A percentile compares a stretch with the other conserved stretches of the same genome.
Evolutionary conservation across 2,888 invertebrate species (phyloP).

Genomic region (Synanthedon vespiformis): DNA sequence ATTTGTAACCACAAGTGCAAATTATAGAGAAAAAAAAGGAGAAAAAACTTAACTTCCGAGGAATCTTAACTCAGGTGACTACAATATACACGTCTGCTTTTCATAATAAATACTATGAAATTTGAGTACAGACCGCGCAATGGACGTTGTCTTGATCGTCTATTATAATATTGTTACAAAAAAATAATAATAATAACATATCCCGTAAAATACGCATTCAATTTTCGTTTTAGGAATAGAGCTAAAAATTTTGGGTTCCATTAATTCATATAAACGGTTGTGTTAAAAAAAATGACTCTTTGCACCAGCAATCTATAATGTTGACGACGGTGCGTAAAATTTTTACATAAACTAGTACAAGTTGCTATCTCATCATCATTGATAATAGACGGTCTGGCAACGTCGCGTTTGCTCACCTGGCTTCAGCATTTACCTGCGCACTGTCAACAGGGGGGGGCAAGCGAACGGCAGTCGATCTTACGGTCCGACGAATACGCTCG

Average conservation of each 20-base stretch:
- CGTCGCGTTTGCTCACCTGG: constrained; percentile 63
- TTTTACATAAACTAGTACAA: constrained; percentile 37
- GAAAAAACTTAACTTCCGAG: no score
- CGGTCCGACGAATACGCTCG: constrained; percentile 51
- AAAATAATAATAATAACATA: neutral
- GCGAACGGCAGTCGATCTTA: constrained; percentile 51
- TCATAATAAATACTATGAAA: no score
- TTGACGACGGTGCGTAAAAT: constrained; percentile 42
- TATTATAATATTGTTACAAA: neutral
- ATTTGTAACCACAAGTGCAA: no score
- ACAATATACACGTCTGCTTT: no score
- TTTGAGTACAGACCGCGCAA: neutral
- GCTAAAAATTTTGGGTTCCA: constrained; percentile 16
- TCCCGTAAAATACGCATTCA: neutral
- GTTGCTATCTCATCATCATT: constrained; percentile 64
- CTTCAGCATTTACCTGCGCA: constrained; percentile 42
- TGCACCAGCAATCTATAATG: constrained; percentile 31
- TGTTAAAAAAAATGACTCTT: constrained; percentile 12
- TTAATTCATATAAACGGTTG: constrained; percentile 20
- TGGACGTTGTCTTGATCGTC: neutral
- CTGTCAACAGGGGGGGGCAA: constrained; percentile 65
- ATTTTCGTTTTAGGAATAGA: neutral
- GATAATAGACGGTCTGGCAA: constrained; percentile 67
- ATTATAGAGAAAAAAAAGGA: no score
- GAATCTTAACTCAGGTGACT: no score